Percentiles rank a stretch among this genome's conserved stretches.
Evolutionary conservation across 1,140 invertebrate genomes (phyloP).

Genomic region (Hycleus cichorii): DNA sequence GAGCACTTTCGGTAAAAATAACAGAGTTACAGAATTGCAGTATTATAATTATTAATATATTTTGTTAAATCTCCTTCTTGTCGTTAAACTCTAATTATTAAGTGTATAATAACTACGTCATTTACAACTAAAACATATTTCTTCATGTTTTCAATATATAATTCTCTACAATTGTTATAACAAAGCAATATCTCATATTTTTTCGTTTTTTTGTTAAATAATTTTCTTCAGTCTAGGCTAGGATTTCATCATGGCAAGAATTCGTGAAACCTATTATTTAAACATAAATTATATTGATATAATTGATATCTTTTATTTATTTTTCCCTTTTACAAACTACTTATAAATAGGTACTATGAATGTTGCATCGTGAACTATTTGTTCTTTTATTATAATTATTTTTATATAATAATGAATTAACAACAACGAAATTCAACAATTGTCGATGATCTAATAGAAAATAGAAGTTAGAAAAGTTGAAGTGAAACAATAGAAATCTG

Average conservation of each 20-base stretch:
- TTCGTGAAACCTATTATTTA: constrained; percentile 34
- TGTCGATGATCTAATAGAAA: constrained; percentile 2
- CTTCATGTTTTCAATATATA: constrained; percentile 18
- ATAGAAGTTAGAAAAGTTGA: constrained; percentile 5
- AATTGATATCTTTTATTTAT: constrained; percentile 25
- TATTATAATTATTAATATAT: constrained; percentile 2
- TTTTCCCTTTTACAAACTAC: constrained; percentile 21
- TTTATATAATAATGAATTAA: neutral
- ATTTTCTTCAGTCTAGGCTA: constrained; percentile 35
- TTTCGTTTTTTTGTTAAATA: neutral
- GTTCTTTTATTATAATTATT: too few relatives aligned
- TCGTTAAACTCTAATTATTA: constrained; percentile 6
- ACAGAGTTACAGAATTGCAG: constrained; percentile 28
- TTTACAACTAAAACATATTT: constrained; percentile 28
- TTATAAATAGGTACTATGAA: constrained; percentile 24
- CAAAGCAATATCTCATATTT: constrained; percentile 27
- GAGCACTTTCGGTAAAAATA: constrained; percentile 58
- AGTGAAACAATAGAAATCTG: neutral
- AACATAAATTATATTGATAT: constrained; percentile 28
- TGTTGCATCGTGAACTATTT: constrained; percentile 17
- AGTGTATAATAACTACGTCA: constrained; percentile 20
- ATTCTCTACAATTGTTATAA: constrained; percentile 27
- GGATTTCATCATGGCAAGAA: constrained; percentile 38
- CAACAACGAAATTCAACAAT: constrained; percentile 8
- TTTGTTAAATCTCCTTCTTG: too few relatives aligned